Evolutionary conservation across 2,888 invertebrate genomes (phyloP).

Genomic region (Drosophila longiperda): DNA sequence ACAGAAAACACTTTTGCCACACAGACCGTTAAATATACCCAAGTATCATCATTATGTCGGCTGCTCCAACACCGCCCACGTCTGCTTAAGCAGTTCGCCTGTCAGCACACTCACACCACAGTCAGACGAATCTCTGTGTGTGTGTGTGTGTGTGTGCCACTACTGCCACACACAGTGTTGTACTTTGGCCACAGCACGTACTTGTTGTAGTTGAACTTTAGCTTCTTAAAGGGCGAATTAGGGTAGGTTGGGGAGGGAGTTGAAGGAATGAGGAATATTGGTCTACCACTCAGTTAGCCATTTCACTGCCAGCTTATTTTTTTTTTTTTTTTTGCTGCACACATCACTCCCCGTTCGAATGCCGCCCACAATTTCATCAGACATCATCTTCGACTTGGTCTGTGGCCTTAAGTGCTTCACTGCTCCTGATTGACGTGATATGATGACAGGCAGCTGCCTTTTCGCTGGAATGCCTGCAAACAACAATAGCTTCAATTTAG

Average conservation of each 20-base stretch:
- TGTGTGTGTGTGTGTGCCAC: too few relatives aligned
- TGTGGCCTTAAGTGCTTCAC: slow-evolving; percentile 59
- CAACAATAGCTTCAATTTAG: background rate
- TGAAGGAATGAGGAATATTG: slow-evolving; percentile 2
- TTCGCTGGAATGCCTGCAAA: background rate
- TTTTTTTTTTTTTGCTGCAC: slow-evolving; percentile 37
- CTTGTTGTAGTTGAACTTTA: slow-evolving; percentile 29
- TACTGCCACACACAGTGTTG: background rate
- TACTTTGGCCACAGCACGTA: slow-evolving; percentile 20
- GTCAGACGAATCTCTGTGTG: background rate
- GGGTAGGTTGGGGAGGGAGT: background rate
- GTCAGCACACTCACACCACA: slow-evolving; percentile 27
- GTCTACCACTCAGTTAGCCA: slow-evolving; percentile 62
- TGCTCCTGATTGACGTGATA: slow-evolving; percentile 68
- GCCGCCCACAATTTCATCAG: background rate
- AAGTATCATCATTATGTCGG: slow-evolving; percentile 30
- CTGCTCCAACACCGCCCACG: slow-evolving; percentile 1
- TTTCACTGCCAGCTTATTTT: slow-evolving; percentile 63
- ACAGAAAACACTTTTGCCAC: slow-evolving; percentile 23
- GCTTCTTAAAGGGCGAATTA: slow-evolving; percentile 17
- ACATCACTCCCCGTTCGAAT: background rate
- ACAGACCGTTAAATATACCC: slow-evolving; percentile 35
- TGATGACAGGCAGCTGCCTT: slow-evolving; percentile 40
- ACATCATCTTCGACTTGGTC: slow-evolving; percentile 25
- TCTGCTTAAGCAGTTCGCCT: slow-evolving; percentile 30